Percentiles rank a stretch among this genome's conserved stretches.
Evolutionary conservation across 2,113 vertebrate genomes (phyloP).

Genomic region (Atractosteus spatula): DNA sequence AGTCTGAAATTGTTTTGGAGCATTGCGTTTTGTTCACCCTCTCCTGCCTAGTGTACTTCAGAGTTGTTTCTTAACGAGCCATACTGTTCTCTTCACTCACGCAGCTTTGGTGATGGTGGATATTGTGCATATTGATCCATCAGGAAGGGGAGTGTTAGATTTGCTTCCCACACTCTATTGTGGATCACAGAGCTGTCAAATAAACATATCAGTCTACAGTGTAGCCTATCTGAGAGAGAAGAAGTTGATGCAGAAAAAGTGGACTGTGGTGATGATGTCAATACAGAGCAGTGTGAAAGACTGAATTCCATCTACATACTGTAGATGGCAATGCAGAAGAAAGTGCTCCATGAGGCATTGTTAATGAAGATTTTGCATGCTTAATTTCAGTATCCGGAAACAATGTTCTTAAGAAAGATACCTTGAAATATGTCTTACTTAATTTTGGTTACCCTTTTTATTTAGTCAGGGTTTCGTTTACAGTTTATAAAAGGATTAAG

Average conservation of each 20-base stretch:
- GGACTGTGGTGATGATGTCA: not conserved
- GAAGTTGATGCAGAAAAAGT: not conserved
- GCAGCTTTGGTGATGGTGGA: not conserved
- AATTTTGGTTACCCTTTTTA: too few relatives aligned
- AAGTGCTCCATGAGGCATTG: conserved; percentile 7
- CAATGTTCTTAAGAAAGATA: conserved; percentile 3
- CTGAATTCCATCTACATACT: conserved; percentile 3
- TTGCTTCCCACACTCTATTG: not conserved
- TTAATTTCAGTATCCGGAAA: conserved; percentile 10
- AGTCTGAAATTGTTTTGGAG: too few relatives aligned
- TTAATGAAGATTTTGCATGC: not conserved
- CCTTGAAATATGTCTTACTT: too few relatives aligned
- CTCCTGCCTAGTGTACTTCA: too few relatives aligned
- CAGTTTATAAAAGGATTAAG: too few relatives aligned
- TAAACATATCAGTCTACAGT: not conserved
- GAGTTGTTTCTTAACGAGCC: too few relatives aligned
- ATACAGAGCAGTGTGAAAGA: conserved; percentile 3
- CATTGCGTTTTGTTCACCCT: too few relatives aligned
- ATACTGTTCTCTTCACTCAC: too few relatives aligned
- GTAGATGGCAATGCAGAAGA: conserved; percentile 3
- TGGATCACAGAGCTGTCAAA: conserved; percentile 3
- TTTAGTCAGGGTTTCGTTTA: too few relatives aligned
- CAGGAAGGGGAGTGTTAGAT: not conserved
- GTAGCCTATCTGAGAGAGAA: not conserved
- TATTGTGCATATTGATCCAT: not conserved